Evolutionary conservation across 2,113 vertebrate genomes (phyloP), one percentile per base, ranked within the genome.

Genomic region (Paedocypris sp.): DNA sequence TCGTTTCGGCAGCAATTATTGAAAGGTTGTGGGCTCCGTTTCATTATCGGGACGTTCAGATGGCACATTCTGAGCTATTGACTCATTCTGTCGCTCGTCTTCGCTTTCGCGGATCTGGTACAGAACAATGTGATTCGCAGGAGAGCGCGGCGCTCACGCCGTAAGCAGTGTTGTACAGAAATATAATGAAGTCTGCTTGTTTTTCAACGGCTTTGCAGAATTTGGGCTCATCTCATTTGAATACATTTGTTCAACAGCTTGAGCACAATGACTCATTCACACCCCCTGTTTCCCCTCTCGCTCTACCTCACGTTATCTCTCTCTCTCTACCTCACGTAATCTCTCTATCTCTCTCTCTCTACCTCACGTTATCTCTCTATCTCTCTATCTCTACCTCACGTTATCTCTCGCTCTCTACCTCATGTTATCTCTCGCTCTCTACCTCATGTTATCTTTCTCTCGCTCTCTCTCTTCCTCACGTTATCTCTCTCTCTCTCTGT

Each of bases 201-300:
- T 25, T 69, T 47, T 19, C 7, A 60, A 36, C 51, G 32, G 36
- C 32, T 11, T 22, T 39, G 2, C 19, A 38, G 20, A 46, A 59
- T 28, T 47, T 49, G 19, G 29, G 31, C 29, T 35, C 12, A n/a
- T 18, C 43, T 57, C 12, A 48, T 47, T 38, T 64, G 23, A 64
- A 64, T 31, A 46, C 32, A 48, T 47, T 56, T 64, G 31, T 47
- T 38, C 41, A 64, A 41, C 62, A 57, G 62, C 62, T 64, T 64
- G 62, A 31, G 42, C 16, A 48, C 32, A 64, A 38, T 48, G 62
- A 61, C 12, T 53, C 29, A 64, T 60, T 69, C 33, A 52, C 62
- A 47, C 64, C 23, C 18, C 26, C 11, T 9, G 46, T 64, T 28
- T 32, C n/a, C 23, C 60, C 25, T 59, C 20, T 20, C n/a, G 13